These are phyloP conservation scores for Sarcoramphus papa DNA, from an alignment of 2,797 vertebrate genomes.

Conservation along the genomic window DNA sequence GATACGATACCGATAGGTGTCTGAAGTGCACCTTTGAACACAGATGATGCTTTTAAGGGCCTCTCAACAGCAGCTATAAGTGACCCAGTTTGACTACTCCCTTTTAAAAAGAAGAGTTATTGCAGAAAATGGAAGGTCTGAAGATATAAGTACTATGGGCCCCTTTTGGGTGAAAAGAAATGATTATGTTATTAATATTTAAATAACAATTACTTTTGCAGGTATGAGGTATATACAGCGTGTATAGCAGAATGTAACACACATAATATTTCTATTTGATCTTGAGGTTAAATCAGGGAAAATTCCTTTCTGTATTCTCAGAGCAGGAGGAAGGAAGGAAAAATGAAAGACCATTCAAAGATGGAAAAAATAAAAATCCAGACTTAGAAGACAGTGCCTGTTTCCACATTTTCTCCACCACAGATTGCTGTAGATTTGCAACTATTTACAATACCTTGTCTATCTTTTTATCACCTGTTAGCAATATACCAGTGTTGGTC, in stretches of 20 bases:
- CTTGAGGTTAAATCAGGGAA: not conserved
- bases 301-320: not conserved
- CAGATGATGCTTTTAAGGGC: not conserved
- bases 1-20: not conserved
- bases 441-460: not conserved
- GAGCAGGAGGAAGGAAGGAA: not conserved
- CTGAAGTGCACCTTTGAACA: not conserved
- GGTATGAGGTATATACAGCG: not conserved
- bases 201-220: not conserved
- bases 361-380: not conserved
- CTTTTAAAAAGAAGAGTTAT: not conserved
- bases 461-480: not conserved
- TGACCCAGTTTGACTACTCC: not conserved
- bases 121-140: not conserved
- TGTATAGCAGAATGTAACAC: not conserved
- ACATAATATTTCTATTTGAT: not conserved
- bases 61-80: not conserved
- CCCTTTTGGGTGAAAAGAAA: not conserved
- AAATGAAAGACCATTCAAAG: slow-evolving; percentile 31
- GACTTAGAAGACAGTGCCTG: not conserved
- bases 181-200: not conserved
- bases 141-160: not conserved
- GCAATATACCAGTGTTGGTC: not conserved
- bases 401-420: not conserved
- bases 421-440: not conserved